Conservation (phyloP, 2,888 invertebrate genomes). For the Hirtodrosophila duncani region DNA sequence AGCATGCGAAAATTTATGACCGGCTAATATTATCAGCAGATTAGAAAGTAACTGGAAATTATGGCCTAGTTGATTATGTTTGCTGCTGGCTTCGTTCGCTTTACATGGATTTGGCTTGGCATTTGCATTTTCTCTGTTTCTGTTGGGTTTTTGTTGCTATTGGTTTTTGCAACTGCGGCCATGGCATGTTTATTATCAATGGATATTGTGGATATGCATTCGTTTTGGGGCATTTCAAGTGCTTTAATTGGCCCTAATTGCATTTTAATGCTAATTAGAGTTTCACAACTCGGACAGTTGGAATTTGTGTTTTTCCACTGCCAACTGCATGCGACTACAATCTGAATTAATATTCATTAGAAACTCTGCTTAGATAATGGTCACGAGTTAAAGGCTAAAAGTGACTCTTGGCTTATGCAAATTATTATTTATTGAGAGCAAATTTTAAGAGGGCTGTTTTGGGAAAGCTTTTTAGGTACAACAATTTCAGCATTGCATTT, state of each 20-base stretch:
- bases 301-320: too few species aligned
- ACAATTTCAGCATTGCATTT: too few species aligned
- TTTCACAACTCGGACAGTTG: constrained; percentile 1
- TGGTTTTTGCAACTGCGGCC: constrained; percentile 16
- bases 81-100: constrained; percentile 3
- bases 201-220: constrained; percentile 14
- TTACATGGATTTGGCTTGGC: neutral
- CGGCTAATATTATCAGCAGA: constrained; percentile 58
- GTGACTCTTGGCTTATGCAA: neutral
- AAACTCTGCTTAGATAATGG: too few species aligned
- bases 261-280: constrained; percentile 48
- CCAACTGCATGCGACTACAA: too few species aligned
- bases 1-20: constrained; percentile 56
- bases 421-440: constrained; percentile 5
- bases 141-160: constrained; percentile 4
- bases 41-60: constrained; percentile 61
- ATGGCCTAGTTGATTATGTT: constrained; percentile 40
- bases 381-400: too few species aligned
- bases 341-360: constrained; percentile 19
- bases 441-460: neutral
- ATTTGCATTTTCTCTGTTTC: constrained; percentile 3
- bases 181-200: constrained; percentile 52
- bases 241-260: constrained; percentile 51
- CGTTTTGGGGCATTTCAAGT: constrained; percentile 27
- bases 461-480: neutral